These are phyloP conservation scores for Pseudochaenichthys georgianus DNA, from an alignment of 2,797 vertebrate genomes.

Conservation along the genomic window DNA sequence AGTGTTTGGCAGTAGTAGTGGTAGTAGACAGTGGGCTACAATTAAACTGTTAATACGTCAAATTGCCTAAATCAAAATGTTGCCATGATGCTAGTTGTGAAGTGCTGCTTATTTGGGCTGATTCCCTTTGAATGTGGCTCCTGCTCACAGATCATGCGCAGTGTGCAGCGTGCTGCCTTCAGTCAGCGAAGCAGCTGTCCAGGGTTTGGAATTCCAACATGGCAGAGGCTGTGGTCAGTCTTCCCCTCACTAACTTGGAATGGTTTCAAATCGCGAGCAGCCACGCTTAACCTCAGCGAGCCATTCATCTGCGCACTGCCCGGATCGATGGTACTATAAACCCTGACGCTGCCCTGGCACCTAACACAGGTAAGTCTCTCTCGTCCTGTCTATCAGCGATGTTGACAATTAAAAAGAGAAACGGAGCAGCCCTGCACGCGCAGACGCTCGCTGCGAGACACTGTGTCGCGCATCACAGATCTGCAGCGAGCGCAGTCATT, in stretches of 20 bases:
- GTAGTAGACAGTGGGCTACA: constrained; percentile 11
- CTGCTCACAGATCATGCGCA: constrained; percentile 92
- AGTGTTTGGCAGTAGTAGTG: not conserved
- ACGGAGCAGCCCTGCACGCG: constrained; percentile 63
- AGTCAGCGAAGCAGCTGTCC: constrained; percentile 96
- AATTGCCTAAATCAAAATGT: constrained; percentile 1
- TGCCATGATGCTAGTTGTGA: constrained; percentile 27
- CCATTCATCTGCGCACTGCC: constrained; percentile 86
- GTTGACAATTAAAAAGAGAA: constrained; percentile 71
- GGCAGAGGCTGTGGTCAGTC: constrained; percentile 98
- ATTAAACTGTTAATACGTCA: constrained; percentile 20
- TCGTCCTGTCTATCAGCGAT: constrained; percentile 61
- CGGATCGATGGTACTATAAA: constrained; percentile 92
- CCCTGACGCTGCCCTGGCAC: constrained; percentile 86
- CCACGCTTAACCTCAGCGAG: constrained; percentile 89
- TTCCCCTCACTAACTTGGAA: constrained; percentile 96
- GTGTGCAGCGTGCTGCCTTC: constrained; percentile 90
- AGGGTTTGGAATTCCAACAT: constrained; percentile 99
- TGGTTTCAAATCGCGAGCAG: constrained; percentile 93
- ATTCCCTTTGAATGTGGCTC: constrained; percentile 95
- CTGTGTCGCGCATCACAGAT: constrained; percentile 65
- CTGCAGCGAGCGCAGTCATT: constrained; percentile 60
- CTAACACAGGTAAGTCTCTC: constrained; percentile 92
- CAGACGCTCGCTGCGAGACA: constrained; percentile 59
- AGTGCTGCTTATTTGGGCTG: constrained; percentile 54